Evolutionary conservation across 1,140 invertebrate genomes (phyloP).

Genomic region (Zelostemma sp.): DNA sequence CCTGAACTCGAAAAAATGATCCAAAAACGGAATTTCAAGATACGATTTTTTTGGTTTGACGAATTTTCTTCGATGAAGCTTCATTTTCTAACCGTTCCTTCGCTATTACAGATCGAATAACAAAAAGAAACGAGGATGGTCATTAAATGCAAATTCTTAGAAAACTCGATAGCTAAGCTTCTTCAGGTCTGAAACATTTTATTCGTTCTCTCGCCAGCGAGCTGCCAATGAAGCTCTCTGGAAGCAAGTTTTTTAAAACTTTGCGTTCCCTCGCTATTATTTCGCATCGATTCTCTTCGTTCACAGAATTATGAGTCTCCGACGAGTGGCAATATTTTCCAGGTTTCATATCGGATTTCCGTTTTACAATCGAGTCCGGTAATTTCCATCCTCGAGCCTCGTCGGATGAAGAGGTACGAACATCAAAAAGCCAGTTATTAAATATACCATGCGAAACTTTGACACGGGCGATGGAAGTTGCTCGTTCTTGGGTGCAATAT

Average conservation of each 20-base stretch:
- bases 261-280: constrained; percentile 18
- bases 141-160: constrained; percentile 41
- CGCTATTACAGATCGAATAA: too few species aligned
- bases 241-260: constrained; percentile 30
- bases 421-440: constrained; percentile 39
- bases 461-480: background rate
- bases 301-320: constrained; percentile 43
- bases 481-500: background rate
- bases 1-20: too few species aligned
- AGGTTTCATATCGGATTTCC: constrained; percentile 58
- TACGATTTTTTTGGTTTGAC: too few species aligned
- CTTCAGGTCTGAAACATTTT: constrained; percentile 16
- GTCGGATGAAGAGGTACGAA: constrained; percentile 36
- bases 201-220: constrained; percentile 26
- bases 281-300: constrained; percentile 36
- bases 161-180: constrained; percentile 22
- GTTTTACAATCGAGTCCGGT: constrained; percentile 61
- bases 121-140: constrained; percentile 16
- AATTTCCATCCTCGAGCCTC: constrained; percentile 47
- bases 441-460: constrained; percentile 27
- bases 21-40: too few species aligned
- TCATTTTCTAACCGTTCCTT: too few species aligned
- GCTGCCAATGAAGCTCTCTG: constrained; percentile 43
- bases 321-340: constrained; percentile 47
- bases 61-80: too few species aligned